Evolutionary conservation across 2,888 invertebrate species (phyloP), one percentile per base, ranked within the genome.

Genomic region (Rotaria sp.): DNA sequence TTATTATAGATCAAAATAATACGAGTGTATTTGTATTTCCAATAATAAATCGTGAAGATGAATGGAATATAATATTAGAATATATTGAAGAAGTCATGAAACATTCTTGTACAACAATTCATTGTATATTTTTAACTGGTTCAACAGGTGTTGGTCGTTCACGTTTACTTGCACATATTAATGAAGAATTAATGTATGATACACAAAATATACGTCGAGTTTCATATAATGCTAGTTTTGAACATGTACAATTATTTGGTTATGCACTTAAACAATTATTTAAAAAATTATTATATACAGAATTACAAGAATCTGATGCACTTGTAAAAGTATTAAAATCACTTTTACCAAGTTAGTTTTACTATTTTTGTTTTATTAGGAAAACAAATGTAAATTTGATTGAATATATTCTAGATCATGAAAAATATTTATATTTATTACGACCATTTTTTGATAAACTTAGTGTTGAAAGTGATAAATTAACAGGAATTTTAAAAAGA

Each of bases 1-100:
- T 55, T 7, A 55, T 24, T 24, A 55, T 7, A 45, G 80, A 45
- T 45, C 24, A 80, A 41, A 10, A 45, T 80, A 45, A 80, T 80
- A 41, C n/a, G 80, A 67, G 35, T 67, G 67, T 67, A 67, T 80
- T 80, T 80, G n/a, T 80, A 41, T 80, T 80, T 80, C 80, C 80
- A 45, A 80, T 80, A 45, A 80, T 80, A 24, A 80, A 80, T 80
- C 80, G 80, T 45, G 80, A 80, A 26, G 80, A 45, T 45, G 80
- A 80, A 45, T 41, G 24, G 41, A 45, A 41, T 45, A 45, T 35
- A n/a, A 80, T 80, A n/a, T 80, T 45, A 45, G 80, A 80, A 80
- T 45, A 80, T n/a, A n/a, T 80, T 26, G 80, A 80, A 45, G 13
- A 45, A 45, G 80, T 80, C 26, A n/a, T 45, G n/a, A 26, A 41